These are phyloP conservation scores for Sebastes iracundus DNA, from an alignment of 2,797 vertebrate genomes.

Conservation along the genomic window DNA sequence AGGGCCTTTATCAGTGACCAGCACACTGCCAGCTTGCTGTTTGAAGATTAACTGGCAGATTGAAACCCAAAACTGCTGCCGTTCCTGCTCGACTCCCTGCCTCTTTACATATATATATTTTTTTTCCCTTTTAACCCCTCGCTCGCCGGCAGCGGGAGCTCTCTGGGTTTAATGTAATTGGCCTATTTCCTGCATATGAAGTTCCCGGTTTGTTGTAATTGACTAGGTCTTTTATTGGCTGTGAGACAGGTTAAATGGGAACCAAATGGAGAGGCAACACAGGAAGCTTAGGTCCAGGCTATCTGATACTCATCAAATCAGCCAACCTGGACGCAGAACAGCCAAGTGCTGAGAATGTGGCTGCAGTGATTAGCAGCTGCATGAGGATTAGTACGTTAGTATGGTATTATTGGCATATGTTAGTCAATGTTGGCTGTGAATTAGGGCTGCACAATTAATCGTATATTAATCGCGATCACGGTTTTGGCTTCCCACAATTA, in stretches of 20 bases:
- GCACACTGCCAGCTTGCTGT: slow-evolving; percentile 81
- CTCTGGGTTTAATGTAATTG: slow-evolving; percentile 80
- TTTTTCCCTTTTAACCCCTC: slow-evolving; percentile 59
- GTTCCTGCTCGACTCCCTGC: slow-evolving; percentile 62
- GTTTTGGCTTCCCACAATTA: too few species aligned
- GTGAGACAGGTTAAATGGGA: slow-evolving; percentile 80
- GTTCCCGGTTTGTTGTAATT: slow-evolving; percentile 81
- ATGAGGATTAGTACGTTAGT: slow-evolving; percentile 56
- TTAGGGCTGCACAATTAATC: too few species aligned
- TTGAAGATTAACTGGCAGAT: slow-evolving; percentile 83
- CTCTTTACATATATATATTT: slow-evolving; percentile 66
- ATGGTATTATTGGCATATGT: slow-evolving; percentile 36
- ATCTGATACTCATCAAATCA: slow-evolving; percentile 74
- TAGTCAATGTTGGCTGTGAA: slow-evolving; percentile 33
- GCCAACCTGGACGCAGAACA: slow-evolving; percentile 58
- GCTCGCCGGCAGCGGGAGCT: slow-evolving; percentile 53
- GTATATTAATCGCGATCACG: too few species aligned
- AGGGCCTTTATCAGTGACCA: slow-evolving; percentile 85
- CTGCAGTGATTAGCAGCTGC: slow-evolving; percentile 71
- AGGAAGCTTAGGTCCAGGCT: slow-evolving; percentile 67
- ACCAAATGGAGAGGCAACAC: slow-evolving; percentile 80
- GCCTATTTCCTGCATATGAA: slow-evolving; percentile 82
- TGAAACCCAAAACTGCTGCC: slow-evolving; percentile 74
- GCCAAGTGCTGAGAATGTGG: slow-evolving; percentile 67
- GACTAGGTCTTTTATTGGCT: slow-evolving; percentile 82